A percentile compares a stretch with the other conserved stretches of the same genome.
Conservation (phyloP, 2,888 invertebrate species). For the Lithosia quadra region DNA sequence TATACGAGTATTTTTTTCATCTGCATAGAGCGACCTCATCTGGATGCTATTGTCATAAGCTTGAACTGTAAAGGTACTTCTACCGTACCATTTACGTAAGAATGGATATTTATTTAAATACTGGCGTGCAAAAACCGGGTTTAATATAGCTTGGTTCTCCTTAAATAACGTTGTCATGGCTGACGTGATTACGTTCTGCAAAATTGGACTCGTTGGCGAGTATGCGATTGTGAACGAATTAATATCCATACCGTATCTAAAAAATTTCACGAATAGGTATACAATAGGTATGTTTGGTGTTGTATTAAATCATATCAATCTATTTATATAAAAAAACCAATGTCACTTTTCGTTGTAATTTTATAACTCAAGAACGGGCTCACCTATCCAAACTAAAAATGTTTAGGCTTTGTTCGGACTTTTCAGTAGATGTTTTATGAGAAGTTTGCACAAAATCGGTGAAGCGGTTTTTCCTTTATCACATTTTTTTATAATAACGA, state of each 20-base stretch:
- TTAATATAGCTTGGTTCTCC: constrained; percentile 44
- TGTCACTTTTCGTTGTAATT: too few relatives aligned
- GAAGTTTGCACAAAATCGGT: too few relatives aligned
- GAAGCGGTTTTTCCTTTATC: too few relatives aligned
- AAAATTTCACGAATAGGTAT: constrained; percentile 45
- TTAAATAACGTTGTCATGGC: constrained; percentile 65
- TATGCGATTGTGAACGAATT: constrained; percentile 73
- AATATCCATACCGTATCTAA: constrained; percentile 66
- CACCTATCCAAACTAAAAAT: too few relatives aligned
- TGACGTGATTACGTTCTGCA: constrained; percentile 72
- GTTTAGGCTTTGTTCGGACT: too few relatives aligned
- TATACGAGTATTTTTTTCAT: constrained; percentile 66
- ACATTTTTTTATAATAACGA: too few relatives aligned
- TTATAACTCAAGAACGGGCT: too few relatives aligned
- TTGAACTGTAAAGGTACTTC: neutral
- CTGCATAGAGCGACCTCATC: constrained; percentile 66
- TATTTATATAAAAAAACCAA: too few relatives aligned
- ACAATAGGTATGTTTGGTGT: neutral
- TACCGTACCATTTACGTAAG: neutral
- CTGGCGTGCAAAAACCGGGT: neutral
- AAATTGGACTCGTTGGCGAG: constrained; percentile 75
- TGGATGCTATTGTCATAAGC: constrained; percentile 66
- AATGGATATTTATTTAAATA: constrained; percentile 10
- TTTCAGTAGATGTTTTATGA: too few relatives aligned
- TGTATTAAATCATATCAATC: too few relatives aligned